Evolutionary conservation across 2,888 invertebrate genomes (phyloP).

Genomic region (Luperina nickerlii): DNA sequence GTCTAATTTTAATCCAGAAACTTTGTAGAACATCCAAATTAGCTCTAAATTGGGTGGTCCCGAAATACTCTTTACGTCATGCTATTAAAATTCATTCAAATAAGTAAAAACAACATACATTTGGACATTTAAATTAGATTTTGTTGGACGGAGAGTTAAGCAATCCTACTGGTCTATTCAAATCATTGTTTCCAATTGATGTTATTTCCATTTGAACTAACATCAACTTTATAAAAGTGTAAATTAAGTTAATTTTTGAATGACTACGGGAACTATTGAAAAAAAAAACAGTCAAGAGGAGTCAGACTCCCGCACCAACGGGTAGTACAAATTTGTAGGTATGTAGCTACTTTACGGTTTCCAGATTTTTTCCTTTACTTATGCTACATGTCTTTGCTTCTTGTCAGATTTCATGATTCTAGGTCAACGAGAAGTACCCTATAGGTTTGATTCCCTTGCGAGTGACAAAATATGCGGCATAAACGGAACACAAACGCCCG

Average conservation of each 20-base stretch:
- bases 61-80: neutral
- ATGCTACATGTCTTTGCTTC: no score
- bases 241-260: neutral
- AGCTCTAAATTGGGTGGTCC: conserved; percentile 3
- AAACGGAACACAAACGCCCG: no score
- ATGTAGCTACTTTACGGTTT: no score
- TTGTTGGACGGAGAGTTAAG: neutral
- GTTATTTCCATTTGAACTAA: neutral
- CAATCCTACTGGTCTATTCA: neutral
- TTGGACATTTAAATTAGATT: conserved; percentile 10
- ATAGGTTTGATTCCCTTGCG: no score
- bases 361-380: no score
- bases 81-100: neutral
- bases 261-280: neutral
- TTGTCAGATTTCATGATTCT: no score
- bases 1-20: neutral
- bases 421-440: no score
- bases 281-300: no score
- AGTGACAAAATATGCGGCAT: no score
- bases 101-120: neutral
- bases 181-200: no score
- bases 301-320: no score
- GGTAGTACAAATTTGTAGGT: no score
- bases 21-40: conserved; percentile 4
- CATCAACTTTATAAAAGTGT: neutral